A percentile compares a stretch with the other conserved stretches of the same genome.
phyloP scores from a whole-genome alignment of 2,888 invertebrate genomes.

The Tethea ocularis region DNA sequence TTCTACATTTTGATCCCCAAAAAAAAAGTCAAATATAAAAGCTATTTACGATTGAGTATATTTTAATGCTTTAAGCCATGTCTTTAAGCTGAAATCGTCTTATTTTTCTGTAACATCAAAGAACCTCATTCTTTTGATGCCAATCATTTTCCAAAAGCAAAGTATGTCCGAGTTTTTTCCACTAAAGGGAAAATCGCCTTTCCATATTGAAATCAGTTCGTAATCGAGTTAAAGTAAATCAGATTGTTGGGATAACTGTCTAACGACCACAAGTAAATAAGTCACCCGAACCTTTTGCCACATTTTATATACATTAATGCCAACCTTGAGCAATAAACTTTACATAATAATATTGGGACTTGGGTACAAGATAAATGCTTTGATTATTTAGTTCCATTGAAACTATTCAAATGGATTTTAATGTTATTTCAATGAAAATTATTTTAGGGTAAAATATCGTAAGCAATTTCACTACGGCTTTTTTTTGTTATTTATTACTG shows the following conservation, averaged over 20 bases:
- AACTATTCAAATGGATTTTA: background rate
- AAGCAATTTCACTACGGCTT: too few species aligned
- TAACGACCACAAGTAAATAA: background rate
- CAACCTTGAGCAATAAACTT: background rate
- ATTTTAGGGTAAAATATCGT: too few species aligned
- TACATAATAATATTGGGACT: background rate
- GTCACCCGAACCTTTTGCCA: too few species aligned
- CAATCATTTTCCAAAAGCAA: background rate
- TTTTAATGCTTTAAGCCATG: background rate
- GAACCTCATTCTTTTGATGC: background rate
- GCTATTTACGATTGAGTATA: background rate
- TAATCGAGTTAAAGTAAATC: constrained; percentile 3
- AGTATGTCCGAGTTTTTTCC: background rate
- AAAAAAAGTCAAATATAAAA: background rate
- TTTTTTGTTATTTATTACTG: too few species aligned
- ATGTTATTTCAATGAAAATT: too few species aligned
- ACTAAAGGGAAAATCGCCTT: background rate
- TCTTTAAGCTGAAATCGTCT: background rate
- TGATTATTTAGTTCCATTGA: background rate
- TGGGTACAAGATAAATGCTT: background rate
- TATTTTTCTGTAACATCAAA: background rate
- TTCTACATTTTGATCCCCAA: too few species aligned
- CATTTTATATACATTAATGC: background rate
- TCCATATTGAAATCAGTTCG: background rate
- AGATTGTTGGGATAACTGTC: background rate